These are phyloP conservation scores for Tauraco hartlaubi DNA, from an alignment of 2,797 vertebrate species.

Conservation along the genomic window DNA sequence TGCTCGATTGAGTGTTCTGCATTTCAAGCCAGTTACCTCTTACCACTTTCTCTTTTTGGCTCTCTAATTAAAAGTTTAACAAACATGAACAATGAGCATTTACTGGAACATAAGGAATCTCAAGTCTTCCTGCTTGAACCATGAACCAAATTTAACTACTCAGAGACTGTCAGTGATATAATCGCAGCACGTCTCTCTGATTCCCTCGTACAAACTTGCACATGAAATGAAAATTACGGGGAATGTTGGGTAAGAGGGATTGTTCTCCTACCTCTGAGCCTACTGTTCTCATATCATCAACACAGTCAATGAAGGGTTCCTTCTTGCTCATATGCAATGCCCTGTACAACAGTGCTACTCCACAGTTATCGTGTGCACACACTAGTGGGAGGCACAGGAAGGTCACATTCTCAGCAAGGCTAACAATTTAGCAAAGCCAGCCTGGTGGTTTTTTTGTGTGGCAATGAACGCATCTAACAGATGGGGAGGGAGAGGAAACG, in stretches of 20 bases:
- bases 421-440: neutral
- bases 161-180: neutral
- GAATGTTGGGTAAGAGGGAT: neutral
- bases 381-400: neutral
- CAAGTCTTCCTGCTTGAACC: neutral
- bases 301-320: neutral
- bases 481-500: neutral
- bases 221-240: neutral
- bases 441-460: neutral
- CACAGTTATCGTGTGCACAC: neutral
- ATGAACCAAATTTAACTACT: neutral
- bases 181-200: neutral
- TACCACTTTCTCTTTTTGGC: neutral
- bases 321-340: neutral
- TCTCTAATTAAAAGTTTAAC: conserved; percentile 3
- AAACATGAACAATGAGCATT: neutral
- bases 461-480: neutral
- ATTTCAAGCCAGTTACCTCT: neutral
- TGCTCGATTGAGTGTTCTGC: neutral
- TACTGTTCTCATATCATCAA: neutral
- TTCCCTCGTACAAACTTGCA: neutral
- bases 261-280: neutral
- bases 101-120: neutral
- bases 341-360: neutral
- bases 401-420: neutral